These are phyloP conservation scores for Macrosoma leucophasiata DNA, from an alignment of 2,888 invertebrate species.

Conservation along the genomic window DNA sequence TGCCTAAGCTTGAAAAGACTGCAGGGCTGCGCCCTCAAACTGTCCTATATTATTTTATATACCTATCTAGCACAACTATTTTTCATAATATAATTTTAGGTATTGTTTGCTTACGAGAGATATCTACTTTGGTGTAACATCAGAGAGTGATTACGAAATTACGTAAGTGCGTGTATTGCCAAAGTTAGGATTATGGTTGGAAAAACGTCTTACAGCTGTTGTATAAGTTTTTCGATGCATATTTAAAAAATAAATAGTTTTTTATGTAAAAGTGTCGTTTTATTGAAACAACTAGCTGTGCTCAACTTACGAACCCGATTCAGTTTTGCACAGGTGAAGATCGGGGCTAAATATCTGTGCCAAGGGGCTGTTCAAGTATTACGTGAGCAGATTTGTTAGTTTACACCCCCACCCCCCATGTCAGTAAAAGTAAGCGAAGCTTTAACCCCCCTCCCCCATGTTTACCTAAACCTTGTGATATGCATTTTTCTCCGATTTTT, in stretches of 20 bases:
- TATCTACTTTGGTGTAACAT: conserved; percentile 20
- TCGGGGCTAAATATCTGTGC: too few species aligned
- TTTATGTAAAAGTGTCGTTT: conserved; percentile 22
- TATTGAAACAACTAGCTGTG: too few species aligned
- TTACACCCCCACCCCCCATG: too few species aligned
- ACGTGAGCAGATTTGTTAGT: too few species aligned
- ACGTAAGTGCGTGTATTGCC: conserved; percentile 35
- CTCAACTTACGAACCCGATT: too few species aligned
- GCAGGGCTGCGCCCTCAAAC: conserved; percentile 39
- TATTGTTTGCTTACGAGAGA: conserved; percentile 37
- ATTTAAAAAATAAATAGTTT: conserved; percentile 58
- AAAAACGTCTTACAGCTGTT: conserved; percentile 42
- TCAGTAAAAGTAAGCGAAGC: too few species aligned
- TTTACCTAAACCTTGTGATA: too few species aligned
- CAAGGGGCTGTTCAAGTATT: too few species aligned
- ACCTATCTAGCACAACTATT: conserved; percentile 52
- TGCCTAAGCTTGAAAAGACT: conserved; percentile 42
- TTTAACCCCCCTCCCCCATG: too few species aligned
- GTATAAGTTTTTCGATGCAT: conserved; percentile 67
- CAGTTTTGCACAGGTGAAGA: too few species aligned
- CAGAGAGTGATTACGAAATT: conserved; percentile 17
- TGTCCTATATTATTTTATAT: conserved; percentile 37
- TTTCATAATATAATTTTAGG: conserved; percentile 50
- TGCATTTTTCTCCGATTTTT: too few species aligned
- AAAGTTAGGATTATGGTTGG: conserved; percentile 38